Conservation (phyloP, 2,888 invertebrate genomes). For the Pegoplata infirma region DNA sequence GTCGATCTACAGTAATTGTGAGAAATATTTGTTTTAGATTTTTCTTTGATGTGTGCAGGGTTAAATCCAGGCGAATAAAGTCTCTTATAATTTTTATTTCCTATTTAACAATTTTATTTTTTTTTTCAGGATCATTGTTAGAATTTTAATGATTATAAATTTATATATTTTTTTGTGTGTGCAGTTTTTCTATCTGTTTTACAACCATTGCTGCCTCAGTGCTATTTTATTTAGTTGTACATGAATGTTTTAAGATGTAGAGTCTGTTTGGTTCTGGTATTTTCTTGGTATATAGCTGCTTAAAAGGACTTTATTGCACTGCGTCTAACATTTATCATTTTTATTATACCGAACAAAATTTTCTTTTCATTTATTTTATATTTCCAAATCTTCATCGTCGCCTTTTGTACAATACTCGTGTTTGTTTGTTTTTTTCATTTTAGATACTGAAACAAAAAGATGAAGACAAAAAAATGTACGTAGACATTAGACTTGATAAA, state of each 20-base stretch:
- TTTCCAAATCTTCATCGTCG: constrained; percentile 45
- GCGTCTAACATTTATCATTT: constrained; percentile 60
- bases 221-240: constrained; percentile 13
- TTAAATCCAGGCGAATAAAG: too few species aligned
- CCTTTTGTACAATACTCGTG: constrained; percentile 23
- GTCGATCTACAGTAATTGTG: too few species aligned
- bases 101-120: neutral
- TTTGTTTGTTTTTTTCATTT: neutral
- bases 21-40: too few species aligned
- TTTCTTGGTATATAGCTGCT: constrained; percentile 41
- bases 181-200: constrained; percentile 38
- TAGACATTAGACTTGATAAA: constrained; percentile 47
- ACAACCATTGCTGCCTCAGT: constrained; percentile 15
- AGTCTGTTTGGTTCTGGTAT: too few species aligned
- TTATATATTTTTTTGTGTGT: constrained; percentile 27
- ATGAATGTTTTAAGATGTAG: neutral
- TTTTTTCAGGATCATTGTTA: constrained; percentile 44
- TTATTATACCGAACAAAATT: constrained; percentile 45
- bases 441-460: constrained; percentile 42
- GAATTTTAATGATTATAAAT: constrained; percentile 51
- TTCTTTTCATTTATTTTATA: constrained; percentile 18
- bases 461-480: constrained; percentile 20
- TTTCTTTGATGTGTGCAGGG: too few species aligned
- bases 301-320: constrained; percentile 52
- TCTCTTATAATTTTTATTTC: too few species aligned